Base-by-base conservation (phyloP, 2,113 vertebrate species). In the Leptobrachium ailaonicum region DNA sequence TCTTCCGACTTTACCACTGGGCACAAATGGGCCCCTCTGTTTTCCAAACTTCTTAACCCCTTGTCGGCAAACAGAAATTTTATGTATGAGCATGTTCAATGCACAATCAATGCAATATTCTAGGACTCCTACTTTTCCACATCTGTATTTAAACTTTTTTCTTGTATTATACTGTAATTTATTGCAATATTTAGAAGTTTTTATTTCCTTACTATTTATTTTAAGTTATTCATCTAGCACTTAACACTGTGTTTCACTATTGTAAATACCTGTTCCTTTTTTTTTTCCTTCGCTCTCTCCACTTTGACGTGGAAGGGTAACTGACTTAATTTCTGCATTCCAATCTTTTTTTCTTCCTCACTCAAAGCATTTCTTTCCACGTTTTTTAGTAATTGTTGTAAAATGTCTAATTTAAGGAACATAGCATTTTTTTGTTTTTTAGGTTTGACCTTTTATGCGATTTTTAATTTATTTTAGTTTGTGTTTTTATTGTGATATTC, bases 21-120 rank as follows among this genome's bases (percentile, higher is more conserved):
- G 92, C 88, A 88, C 85, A 83, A 84, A 76, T 85, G 89, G 89
- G 85, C 88, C 88, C 87, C 84, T 85, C 64, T 67, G n/a, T 75
- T 76, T 81, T 81, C 50, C 45, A 6, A 83, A 54, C 66, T 83
- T 86, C 87, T 87, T 2, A n/a, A 88, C 90, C 47, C 47, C 89
- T 86, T 91, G 90, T 92, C 91, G 93, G 89, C 94, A 93, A 91
- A 90, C 93, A 86, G n/a, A n/a, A 90, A 87, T 91, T 89, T 91
- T 91, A 87, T 87, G 90, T 92, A 89, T 90, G 91, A 90, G 91
- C 91, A 90, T 89, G 93, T 94, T 92, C 91, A 90, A 95, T 96
- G 95, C 95, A 97, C 95, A 95, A 96, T 93, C 96, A 96, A 96
- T 97, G 95, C 96, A 97, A 96, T 96, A 95, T 94, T 92, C 92